Evolutionary conservation across 1,140 invertebrate genomes (phyloP), one percentile per base, ranked within the genome.

Genomic region (Zophobas atratus): DNA sequence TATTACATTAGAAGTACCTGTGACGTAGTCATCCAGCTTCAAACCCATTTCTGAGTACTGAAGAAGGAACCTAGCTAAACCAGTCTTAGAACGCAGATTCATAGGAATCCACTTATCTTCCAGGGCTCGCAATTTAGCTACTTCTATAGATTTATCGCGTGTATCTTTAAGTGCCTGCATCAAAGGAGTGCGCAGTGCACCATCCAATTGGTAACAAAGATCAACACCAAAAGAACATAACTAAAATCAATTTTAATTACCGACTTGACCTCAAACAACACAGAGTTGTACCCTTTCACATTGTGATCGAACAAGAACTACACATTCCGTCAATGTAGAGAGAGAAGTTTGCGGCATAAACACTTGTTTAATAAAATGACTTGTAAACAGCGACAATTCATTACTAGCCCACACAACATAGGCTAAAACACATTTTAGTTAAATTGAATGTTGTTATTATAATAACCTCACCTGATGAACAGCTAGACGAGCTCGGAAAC

Each of bases 401-500:
- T 92, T 90, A 81, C 94, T 95, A 77, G 94, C 93, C 97, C 97
- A 99, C 0, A 98, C 94, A 78, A 97, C 92, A 80, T 98, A 93
- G 78, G 94, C 96, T 94, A 84, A 55, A 89, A 85, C 80, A 76
- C 48, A 79, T 51, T 76, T 34, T n/a, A 60, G 6, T 34, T 6
- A 2, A 74, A 74, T 56, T 32, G 34, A 56, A 5, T 3, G 34
- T 51, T 20, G 6, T n/a, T 51, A 51, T 51, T 51, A 51, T 36
- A 38, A 60, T 63, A n/a, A 39, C 5, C 76, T 86, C 90, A 94
- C 90, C 92, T 81, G 92, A 93, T 76, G 90, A 92, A 89, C 92
- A 94, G 82, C 90, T 92, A 82, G 91, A 91, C 83, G 90, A 90
- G 71, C 93, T 89, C 43, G 94, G 92, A 86, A 98, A 98, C 48